Conservation (phyloP, 2,888 invertebrate genomes). For the Timema podura region DNA sequence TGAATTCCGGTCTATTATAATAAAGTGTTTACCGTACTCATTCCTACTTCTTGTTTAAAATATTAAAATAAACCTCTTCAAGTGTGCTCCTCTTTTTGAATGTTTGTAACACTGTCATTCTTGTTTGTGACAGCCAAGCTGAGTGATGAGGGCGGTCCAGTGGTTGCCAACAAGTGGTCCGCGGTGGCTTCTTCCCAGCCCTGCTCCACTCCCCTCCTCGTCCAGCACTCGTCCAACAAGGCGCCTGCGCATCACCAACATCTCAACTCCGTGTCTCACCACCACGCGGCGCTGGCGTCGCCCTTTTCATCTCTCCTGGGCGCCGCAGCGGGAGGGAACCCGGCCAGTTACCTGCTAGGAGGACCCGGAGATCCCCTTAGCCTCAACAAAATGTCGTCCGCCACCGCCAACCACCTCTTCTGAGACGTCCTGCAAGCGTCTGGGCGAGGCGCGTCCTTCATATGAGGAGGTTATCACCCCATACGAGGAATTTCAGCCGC, state of each 20-base stretch:
- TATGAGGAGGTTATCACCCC: too few species aligned
- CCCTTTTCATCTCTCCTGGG: constrained; percentile 37
- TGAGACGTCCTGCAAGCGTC: constrained; percentile 21
- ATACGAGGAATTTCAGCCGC: too few species aligned
- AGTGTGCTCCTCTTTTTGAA: too few species aligned
- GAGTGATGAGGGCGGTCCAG: not conserved
- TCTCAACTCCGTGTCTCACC: constrained; percentile 43
- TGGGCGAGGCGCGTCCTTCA: too few species aligned
- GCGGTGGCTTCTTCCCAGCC: constrained; percentile 11
- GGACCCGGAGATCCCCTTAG: constrained; percentile 35
- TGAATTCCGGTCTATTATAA: too few species aligned
- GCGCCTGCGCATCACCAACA: constrained; percentile 43
- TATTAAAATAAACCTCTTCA: too few species aligned
- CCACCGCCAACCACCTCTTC: constrained; percentile 38
- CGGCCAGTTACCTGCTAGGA: constrained; percentile 37
- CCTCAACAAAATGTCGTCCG: constrained; percentile 35
- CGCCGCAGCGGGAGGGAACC: constrained; percentile 41
- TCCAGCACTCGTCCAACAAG: not conserved
- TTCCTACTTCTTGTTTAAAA: too few species aligned
- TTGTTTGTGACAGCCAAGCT: constrained; percentile 5
- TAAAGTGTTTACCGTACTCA: too few species aligned
- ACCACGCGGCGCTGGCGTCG: constrained; percentile 34
- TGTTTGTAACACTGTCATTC: not conserved
- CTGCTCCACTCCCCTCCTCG: constrained; percentile 5
- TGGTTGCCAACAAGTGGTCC: constrained; percentile 5